Evolutionary conservation across 2,113 vertebrate species (phyloP), one percentile per base, ranked within the genome.

Genomic region (Echinops telfairi): DNA sequence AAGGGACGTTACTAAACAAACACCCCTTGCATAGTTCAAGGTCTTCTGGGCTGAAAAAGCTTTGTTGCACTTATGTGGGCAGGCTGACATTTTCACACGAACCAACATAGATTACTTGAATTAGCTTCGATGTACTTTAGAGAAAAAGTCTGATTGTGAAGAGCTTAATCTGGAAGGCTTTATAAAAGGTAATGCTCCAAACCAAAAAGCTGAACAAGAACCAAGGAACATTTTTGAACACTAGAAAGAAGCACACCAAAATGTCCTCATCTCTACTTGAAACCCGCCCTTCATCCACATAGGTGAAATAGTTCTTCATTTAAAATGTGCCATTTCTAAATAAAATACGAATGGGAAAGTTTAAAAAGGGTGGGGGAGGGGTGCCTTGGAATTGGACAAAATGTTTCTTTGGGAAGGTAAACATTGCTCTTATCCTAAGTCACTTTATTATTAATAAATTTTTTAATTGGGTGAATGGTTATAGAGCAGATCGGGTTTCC

Each of bases 1-100:
- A 1, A 75, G 58, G 70, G 94, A 83, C 81, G 66, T 25, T 90
- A 58, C 33, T 82, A 71, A 78, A 14, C n/a, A 83, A 89, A 92
- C 94, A 66, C 6, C 2, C n/a, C 43, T 79, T 79, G n/a, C 57
- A 92, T 16, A 84, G 87, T 53, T 47, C 27, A 77, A 3, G 20
- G 8, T 0, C 22, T n/a, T 53, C 47, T 53, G 47, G 9, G 47
- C 10, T 9, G 47, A 9, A 53, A 53, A 53, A 53, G 47, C 47
- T 12, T 40, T 53, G 47, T 53, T 53, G 12, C 43, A 87, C 53
- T 75, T 47, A 84, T 38, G 27, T 53, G 38, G n/a, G 27, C 62
- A 85, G 64, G n/a, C 86, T 89, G 80, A 60, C 17, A 57, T 71
- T 68, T 43, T 57, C 66, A 62, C 17, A 81, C 91, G 76, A 77